Evolutionary conservation across 2,797 vertebrate species (phyloP), one percentile per base, ranked within the genome.

Genomic region (Dendrocincla fuliginosa): DNA sequence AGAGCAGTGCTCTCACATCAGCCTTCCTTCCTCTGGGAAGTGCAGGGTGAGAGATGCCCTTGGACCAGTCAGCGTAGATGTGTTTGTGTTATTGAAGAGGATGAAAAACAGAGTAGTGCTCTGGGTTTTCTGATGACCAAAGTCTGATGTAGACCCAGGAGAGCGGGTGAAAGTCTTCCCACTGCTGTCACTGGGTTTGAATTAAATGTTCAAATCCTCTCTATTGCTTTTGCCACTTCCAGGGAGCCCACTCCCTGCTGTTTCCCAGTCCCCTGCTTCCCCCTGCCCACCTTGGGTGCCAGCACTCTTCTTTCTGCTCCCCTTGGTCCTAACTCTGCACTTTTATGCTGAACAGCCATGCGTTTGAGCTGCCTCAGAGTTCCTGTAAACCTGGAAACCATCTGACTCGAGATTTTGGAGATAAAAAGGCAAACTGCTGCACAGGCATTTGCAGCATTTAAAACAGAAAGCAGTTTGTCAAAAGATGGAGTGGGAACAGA

Each of bases 281-380:
- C 13, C 1, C 6, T 8, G 15, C 28, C 32, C 12, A 30, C 37
- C n/a, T 35, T 1, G 2, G 33, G 27, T 74, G 11, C 30, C n/a
- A 42, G 27, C 0, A 0, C 47, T 52, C 37, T 53, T 30, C 56
- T 44, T 84, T 63, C 57, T 0, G 0, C 19, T 70, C 50, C 39
- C 1, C 1, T 65, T n/a, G 83, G 47, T n/a, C n/a, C 9, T 44
- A 28, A 20, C n/a, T 23, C 44, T 39, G 12, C 0, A 14, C 39
- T 30, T 73, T 13, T 5, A 12, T 37, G 44, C 67, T 0, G 3
- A 50, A 7, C 10, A 50, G 27, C 22, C 30, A 32, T 67, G 61
- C 0, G 2, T 60, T 57, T 85, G 70, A 90, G 17, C 64, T 79
- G 60, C 37, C 27, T 76, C 4, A 6, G 53, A 13, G 49, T 80